phyloP scores from a whole-genome alignment of 2,797 vertebrate genomes.

The Poeciliopsis turneri region DNA sequence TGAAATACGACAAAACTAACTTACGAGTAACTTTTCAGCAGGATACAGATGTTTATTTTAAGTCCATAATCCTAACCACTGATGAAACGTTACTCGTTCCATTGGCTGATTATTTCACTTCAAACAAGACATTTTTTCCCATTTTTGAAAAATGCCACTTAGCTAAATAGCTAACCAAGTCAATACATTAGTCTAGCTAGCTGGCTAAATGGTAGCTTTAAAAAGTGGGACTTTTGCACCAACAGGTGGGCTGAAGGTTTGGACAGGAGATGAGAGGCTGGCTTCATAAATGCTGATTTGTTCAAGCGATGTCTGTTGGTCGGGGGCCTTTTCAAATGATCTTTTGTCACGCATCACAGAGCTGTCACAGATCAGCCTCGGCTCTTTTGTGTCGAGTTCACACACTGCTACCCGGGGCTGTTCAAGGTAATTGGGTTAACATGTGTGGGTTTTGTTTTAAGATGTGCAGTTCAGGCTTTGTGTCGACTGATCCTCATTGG shows the following conservation, averaged over 20 bases:
- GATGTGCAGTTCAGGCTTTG: constrained; percentile 20
- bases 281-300: neutral
- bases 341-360: constrained; percentile 27
- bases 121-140: too few species aligned
- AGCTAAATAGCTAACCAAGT: too few species aligned
- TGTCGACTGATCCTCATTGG: constrained; percentile 56
- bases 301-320: neutral
- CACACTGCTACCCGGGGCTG: constrained; percentile 19
- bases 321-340: neutral
- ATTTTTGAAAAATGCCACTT: too few species aligned
- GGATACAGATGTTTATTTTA: too few species aligned
- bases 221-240: neutral
- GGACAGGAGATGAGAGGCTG: neutral
- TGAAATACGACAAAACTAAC: too few species aligned
- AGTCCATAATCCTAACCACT: too few species aligned
- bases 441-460: constrained; percentile 44
- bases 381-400: constrained; percentile 24
- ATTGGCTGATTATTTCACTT: too few species aligned
- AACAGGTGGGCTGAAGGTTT: neutral
- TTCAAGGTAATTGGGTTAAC: constrained; percentile 36
- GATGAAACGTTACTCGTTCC: too few species aligned
- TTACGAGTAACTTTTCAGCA: too few species aligned
- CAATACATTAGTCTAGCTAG: too few species aligned
- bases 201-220: neutral
- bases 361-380: constrained; percentile 29